These are phyloP conservation scores for Plusia festucae DNA, from an alignment of 2,888 invertebrate genomes.

Conservation along the genomic window DNA sequence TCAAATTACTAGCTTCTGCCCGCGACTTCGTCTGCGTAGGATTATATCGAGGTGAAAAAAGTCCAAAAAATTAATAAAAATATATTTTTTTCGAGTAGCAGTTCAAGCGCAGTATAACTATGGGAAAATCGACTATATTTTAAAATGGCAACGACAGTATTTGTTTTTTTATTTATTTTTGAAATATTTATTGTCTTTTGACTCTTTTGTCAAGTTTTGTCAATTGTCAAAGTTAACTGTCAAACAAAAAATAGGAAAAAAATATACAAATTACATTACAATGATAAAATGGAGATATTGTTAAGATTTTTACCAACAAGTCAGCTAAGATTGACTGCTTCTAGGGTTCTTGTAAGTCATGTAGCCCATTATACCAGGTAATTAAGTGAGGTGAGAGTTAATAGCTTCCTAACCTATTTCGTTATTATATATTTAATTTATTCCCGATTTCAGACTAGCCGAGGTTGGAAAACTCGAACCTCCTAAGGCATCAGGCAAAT, in stretches of 20 bases:
- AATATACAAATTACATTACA: constrained; percentile 74
- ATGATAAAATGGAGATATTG: constrained; percentile 89
- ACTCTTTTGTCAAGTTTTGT: constrained; percentile 12
- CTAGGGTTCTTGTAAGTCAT: constrained; percentile 81
- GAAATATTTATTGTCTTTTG: neutral
- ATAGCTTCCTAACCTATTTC: constrained; percentile 77
- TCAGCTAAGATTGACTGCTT: constrained; percentile 76
- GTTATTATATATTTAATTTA: constrained; percentile 19
- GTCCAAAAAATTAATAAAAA: too few species aligned
- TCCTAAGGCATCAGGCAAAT: constrained; percentile 96
- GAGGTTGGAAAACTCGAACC: constrained; percentile 98
- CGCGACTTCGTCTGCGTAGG: too few species aligned
- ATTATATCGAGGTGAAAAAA: too few species aligned
- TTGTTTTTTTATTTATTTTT: neutral
- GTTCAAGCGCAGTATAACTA: too few species aligned
- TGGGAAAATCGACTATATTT: too few species aligned
- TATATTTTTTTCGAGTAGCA: too few species aligned
- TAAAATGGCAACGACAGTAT: neutral
- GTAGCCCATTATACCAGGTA: constrained; percentile 86
- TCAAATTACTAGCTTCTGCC: too few species aligned
- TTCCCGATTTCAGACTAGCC: constrained; percentile 91
- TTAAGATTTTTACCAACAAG: constrained; percentile 82
- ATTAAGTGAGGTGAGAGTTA: constrained; percentile 61
- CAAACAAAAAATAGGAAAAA: constrained; percentile 78
- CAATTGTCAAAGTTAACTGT: constrained; percentile 57